These are phyloP conservation scores for Protaetia brevitarsis DNA, from an alignment of 1,140 invertebrate species.

Conservation along the genomic window DNA sequence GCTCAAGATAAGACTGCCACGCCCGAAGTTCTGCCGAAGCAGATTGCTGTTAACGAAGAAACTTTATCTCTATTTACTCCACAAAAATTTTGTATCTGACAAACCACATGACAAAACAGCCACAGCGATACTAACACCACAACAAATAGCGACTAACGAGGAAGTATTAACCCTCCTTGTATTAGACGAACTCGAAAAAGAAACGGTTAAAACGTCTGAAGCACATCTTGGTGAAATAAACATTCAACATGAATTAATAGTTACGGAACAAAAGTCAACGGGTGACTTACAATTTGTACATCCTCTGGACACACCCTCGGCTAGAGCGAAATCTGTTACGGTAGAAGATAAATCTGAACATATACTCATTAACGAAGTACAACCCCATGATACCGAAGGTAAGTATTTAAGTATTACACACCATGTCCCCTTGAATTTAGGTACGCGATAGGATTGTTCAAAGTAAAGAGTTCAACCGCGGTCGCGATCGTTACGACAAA, in stretches of 20 bases:
- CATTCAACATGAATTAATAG: constrained; percentile 51
- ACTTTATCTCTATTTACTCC: constrained; percentile 42
- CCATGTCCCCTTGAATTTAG: neutral
- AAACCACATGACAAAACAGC: constrained; percentile 48
- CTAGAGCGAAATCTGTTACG: constrained; percentile 39
- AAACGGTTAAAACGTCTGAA: constrained; percentile 48
- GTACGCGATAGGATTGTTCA: neutral
- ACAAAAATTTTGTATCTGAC: constrained; percentile 34
- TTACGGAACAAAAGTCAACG: constrained; percentile 52
- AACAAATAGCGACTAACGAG: constrained; percentile 48
- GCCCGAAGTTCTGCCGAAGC: constrained; percentile 47
- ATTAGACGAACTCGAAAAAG: constrained; percentile 30
- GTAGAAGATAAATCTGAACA: constrained; percentile 40
- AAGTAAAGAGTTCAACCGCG: too few relatives aligned
- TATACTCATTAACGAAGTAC: constrained; percentile 48
- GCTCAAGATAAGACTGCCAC: constrained; percentile 48
- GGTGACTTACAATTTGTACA: constrained; percentile 49
- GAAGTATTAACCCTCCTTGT: constrained; percentile 43
- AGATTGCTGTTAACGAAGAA: constrained; percentile 47
- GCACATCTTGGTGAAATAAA: constrained; percentile 43
- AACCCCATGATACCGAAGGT: constrained; percentile 53
- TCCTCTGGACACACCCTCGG: constrained; percentile 37
- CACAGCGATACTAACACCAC: constrained; percentile 46
- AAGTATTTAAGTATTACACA: constrained; percentile 47
- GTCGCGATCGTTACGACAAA: neutral